Percentiles rank a stretch among this genome's conserved stretches.
Evolutionary conservation across 1,140 invertebrate species (phyloP).

Genomic region (Zaprionus camerounensis): DNA sequence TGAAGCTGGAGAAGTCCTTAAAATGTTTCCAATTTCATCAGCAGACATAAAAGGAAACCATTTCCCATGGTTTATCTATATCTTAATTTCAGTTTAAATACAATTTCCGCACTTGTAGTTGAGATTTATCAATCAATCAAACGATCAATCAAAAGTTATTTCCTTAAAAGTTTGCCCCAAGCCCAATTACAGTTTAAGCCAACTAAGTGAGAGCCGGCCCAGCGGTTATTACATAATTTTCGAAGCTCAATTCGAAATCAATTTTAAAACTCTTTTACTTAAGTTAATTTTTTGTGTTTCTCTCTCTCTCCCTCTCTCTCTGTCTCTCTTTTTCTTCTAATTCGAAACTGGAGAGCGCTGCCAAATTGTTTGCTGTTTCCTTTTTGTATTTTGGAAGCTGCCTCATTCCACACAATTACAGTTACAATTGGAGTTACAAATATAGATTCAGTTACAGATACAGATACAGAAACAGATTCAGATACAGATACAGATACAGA

Average conservation of each 20-base stretch:
- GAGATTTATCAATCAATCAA: background rate
- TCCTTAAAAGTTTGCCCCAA: conserved; percentile 3
- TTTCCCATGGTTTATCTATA: background rate
- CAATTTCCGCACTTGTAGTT: conserved; percentile 2
- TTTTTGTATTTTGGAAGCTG: conserved; percentile 55
- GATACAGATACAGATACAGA: conserved; percentile 13
- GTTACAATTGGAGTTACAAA: background rate
- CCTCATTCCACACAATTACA: conserved; percentile 50
- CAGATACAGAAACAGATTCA: conserved; percentile 13
- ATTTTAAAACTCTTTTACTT: conserved; percentile 63
- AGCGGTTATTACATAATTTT: conserved; percentile 52
- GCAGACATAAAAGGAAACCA: background rate
- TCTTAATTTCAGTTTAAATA: background rate
- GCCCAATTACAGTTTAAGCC: conserved; percentile 11
- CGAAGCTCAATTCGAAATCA: conserved; percentile 62
- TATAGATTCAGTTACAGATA: conserved; percentile 16
- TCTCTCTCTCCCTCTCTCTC: background rate
- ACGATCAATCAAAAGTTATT: conserved; percentile 8
- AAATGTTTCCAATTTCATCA: background rate
- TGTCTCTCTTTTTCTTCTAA: conserved; percentile 24
- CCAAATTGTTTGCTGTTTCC: conserved; percentile 45
- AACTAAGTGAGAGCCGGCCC: conserved; percentile 1
- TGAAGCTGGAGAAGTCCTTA: background rate
- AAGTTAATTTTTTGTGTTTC: conserved; percentile 43
- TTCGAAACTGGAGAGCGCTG: conserved; percentile 62